phyloP scores from a whole-genome alignment of 2,888 invertebrate species.

The Hipparchia semele region DNA sequence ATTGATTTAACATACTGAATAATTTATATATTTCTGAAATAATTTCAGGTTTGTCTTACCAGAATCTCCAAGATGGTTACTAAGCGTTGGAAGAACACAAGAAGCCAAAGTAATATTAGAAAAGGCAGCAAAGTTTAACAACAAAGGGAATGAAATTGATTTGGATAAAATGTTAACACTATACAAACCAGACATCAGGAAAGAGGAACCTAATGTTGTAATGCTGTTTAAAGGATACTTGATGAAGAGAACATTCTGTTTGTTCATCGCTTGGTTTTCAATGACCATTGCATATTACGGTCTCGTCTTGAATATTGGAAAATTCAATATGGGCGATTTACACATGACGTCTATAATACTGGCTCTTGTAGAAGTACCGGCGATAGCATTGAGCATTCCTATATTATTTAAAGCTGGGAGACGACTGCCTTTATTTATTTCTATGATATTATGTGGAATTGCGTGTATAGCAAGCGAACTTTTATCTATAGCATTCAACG shows the following conservation, averaged over 20 bases:
- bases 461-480: conserved; percentile 86
- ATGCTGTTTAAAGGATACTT: conserved; percentile 87
- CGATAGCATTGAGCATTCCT: conserved; percentile 89
- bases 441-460: conserved; percentile 86
- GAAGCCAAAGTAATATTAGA: conserved; percentile 86
- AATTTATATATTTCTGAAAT: conserved; percentile 6
- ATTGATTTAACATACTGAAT: too few relatives aligned
- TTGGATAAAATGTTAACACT: conserved; percentile 87
- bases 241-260: conserved; percentile 86
- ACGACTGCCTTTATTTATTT: conserved; percentile 87
- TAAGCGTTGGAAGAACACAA: conserved; percentile 87
- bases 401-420: conserved; percentile 89
- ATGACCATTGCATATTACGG: conserved; percentile 92
- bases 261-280: conserved; percentile 89
- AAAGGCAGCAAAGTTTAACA: conserved; percentile 86
- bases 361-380: conserved; percentile 90
- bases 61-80: conserved; percentile 91
- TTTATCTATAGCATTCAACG: conserved; percentile 76
- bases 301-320: conserved; percentile 87
- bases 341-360: conserved; percentile 89
- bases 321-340: conserved; percentile 88
- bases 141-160: conserved; percentile 85
- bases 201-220: conserved; percentile 81
- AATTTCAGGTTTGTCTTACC: conserved; percentile 87
- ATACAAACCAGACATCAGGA: conserved; percentile 64